phyloP scores from a whole-genome alignment of 2,888 invertebrate genomes.

The Papilio gigon region DNA sequence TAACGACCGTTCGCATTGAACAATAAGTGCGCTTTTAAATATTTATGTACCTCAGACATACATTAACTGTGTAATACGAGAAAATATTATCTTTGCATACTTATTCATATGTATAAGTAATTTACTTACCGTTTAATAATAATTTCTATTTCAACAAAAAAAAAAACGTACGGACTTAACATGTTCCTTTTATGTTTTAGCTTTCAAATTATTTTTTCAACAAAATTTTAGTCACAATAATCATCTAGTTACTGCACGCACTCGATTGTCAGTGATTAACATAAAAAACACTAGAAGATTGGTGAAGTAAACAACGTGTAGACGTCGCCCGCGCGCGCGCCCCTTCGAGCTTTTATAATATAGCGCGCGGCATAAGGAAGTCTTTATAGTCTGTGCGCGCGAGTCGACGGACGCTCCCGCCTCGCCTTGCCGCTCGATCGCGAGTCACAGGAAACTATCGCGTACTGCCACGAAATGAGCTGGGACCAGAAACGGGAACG shows the following conservation, averaged over 20 bases:
- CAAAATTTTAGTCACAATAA: neutral
- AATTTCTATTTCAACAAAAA: neutral
- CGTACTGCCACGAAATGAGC: constrained; percentile 59
- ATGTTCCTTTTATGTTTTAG: neutral
- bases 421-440: constrained; percentile 46
- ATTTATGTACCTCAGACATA: neutral
- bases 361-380: constrained; percentile 74
- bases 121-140: neutral
- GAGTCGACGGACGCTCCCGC: constrained; percentile 75
- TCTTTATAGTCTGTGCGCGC: constrained; percentile 80
- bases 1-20: neutral
- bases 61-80: neutral
- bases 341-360: constrained; percentile 74
- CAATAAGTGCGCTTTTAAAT: neutral
- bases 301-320: constrained; percentile 68
- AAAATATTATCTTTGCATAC: neutral
- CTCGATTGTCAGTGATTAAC: constrained; percentile 3
- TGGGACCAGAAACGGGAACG: constrained; percentile 68
- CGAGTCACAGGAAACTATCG: constrained; percentile 35
- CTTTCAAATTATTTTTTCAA: neutral
- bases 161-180: neutral
- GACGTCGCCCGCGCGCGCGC: constrained; percentile 62
- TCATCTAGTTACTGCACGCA: neutral
- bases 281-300: constrained; percentile 26
- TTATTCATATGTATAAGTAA: neutral